Base-by-base conservation (phyloP, 2,113 vertebrate species). In the Gnathonemus echidnorhynchus region DNA sequence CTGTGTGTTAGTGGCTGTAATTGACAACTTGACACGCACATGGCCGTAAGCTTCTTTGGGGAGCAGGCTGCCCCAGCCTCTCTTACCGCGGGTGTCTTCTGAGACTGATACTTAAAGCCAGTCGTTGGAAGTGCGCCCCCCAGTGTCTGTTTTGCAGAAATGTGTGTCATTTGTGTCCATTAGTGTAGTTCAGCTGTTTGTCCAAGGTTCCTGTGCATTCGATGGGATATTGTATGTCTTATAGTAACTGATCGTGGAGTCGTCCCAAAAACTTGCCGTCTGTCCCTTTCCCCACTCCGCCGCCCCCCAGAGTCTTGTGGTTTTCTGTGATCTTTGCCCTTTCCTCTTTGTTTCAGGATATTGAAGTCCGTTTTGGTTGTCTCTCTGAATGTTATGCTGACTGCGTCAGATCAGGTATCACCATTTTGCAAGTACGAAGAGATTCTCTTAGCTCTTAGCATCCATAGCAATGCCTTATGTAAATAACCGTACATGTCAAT, bases 211-310 rank as follows among this genome's bases (percentile, higher is more conserved):
- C 35, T 80, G 74, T 80, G 74, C 74, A 17, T 42, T 80, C 31
- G 5, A 5, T 80, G 74, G 74, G 74, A 80, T 80, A 42, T 80
- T 80, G 74, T 80, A 17, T 80, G 46, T 45, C 84, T 86, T 27
- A 27, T 50, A 50, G 48, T 86, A 86, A 50, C 84, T 86, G 84
- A 86, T 50, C 45, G 84, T 86, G 84, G 21, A 86, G 48, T 86
- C 45, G 9, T 49, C 42, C 45, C 13, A 9, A 49, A 86, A 86
- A n/a, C 35, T 84, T 46, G 11, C 21, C 27, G 13, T 80, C 74
- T 35, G 4, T 19, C 74, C 74, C 74, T 42, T 15, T 80, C 13
- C 31, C 35, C 74, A 80, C 31, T 42, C 9, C n/a, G 58, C 24
- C 15, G 3, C 70, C 70, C 70, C n/a, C 24, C 19, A 49, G 9